Percentiles rank a stretch among this genome's conserved stretches.
These are phyloP conservation scores for Platanista minor DNA, from an alignment of 2,113 vertebrate genomes.

Conservation along the genomic window DNA sequence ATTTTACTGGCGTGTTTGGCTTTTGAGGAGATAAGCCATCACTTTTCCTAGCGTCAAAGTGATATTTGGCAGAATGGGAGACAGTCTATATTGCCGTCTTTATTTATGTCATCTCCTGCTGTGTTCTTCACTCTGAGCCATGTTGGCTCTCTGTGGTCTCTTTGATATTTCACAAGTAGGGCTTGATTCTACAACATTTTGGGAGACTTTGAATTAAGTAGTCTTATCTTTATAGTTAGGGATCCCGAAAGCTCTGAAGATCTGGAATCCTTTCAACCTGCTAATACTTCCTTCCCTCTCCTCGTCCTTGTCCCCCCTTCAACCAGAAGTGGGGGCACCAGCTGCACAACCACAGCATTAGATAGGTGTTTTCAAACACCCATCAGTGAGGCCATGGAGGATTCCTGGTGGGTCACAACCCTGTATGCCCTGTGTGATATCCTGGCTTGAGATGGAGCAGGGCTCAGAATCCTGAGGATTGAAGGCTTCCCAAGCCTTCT, in stretches of 20 bases:
- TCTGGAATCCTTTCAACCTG: not conserved
- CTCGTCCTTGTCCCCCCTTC: not conserved
- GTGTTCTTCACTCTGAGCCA: not conserved
- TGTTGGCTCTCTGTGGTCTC: not conserved
- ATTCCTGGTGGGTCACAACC: not conserved
- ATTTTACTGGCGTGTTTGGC: not conserved
- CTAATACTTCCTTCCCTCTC: not conserved
- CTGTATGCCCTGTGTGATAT: not conserved
- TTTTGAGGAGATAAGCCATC: not conserved
- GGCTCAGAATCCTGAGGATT: not conserved
- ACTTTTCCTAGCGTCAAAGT: slow-evolving; percentile 23
- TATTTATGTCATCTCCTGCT: slow-evolving; percentile 21
- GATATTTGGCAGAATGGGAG: slow-evolving; percentile 4
- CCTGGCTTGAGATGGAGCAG: not conserved
- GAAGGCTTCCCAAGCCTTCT: not conserved
- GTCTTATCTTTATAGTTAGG: not conserved
- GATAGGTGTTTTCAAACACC: not conserved
- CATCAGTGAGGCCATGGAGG: not conserved
- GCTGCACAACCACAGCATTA: not conserved
- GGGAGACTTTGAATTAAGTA: slow-evolving; percentile 14
- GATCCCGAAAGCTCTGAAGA: not conserved
- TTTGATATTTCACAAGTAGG: slow-evolving; percentile 21
- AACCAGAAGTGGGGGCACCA: not conserved
- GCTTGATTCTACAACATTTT: slow-evolving; percentile 27
- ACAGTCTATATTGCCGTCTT: not conserved